A percentile compares a stretch with the other conserved stretches of the same genome.
phyloP scores from a whole-genome alignment of 2,797 vertebrate species.

The Cossypha dichroa region DNA sequence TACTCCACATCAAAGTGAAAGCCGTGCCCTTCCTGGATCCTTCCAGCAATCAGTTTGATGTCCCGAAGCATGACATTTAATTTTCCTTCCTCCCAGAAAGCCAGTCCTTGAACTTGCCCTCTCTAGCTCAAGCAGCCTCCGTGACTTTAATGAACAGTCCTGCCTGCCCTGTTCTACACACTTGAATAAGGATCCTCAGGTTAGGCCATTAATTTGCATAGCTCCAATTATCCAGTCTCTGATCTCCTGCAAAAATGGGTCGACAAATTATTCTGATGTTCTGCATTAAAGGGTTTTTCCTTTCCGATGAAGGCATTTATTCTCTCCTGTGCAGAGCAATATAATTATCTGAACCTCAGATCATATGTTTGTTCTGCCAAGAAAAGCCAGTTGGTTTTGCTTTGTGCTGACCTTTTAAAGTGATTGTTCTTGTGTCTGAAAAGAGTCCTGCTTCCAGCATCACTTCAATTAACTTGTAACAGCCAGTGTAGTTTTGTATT shows the following conservation, averaged over 20 bases:
- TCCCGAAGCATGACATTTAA: not conserved
- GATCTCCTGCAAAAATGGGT: slow-evolving; percentile 46
- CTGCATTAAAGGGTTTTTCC: slow-evolving; percentile 49
- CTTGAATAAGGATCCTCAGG: slow-evolving; percentile 45
- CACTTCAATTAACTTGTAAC: slow-evolving; percentile 46
- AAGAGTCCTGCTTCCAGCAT: slow-evolving; percentile 40
- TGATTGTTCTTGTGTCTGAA: slow-evolving; percentile 39
- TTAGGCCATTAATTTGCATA: slow-evolving; percentile 59
- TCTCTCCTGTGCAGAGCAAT: slow-evolving; percentile 33
- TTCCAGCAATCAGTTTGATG: slow-evolving; percentile 2
- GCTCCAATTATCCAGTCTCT: slow-evolving; percentile 56
- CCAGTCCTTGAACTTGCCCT: slow-evolving; percentile 44
- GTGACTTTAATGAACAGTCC: slow-evolving; percentile 28
- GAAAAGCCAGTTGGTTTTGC: slow-evolving; percentile 41
- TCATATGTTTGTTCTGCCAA: slow-evolving; percentile 56
- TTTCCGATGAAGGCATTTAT: slow-evolving; percentile 60
- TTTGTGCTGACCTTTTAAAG: slow-evolving; percentile 65
- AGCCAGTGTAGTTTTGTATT: not conserved
- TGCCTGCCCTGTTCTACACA: not conserved
- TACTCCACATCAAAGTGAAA: not conserved
- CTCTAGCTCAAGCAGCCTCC: not conserved
- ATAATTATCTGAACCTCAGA: slow-evolving; percentile 60
- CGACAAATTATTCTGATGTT: slow-evolving; percentile 58
- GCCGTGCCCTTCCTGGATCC: not conserved
- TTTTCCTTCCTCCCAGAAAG: slow-evolving; percentile 17